phyloP scores from a whole-genome alignment of 2,888 invertebrate species.

The Ectemnius cavifrons region DNA sequence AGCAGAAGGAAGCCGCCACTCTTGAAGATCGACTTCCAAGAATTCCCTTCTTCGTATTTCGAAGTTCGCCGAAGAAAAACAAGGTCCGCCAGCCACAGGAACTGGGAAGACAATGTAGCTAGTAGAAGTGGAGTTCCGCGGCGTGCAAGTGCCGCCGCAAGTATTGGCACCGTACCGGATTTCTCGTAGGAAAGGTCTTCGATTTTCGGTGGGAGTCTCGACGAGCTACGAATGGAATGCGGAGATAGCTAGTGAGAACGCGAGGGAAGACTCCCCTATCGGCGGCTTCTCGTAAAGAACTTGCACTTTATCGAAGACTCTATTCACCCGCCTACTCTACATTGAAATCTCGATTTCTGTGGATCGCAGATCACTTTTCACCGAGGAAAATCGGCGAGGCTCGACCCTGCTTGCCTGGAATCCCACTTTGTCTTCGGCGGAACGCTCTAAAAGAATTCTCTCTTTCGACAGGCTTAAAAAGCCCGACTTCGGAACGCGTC shows the following conservation, averaged over 20 bases:
- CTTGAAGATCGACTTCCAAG: too few species aligned
- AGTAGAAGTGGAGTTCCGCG: too few species aligned
- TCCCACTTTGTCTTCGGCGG: background rate
- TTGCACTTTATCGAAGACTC: conserved; percentile 6
- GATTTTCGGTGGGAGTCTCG: conserved; percentile 17
- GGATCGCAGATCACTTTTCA: conserved; percentile 2
- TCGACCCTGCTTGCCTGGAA: background rate
- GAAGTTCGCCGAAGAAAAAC: background rate
- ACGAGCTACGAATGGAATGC: background rate
- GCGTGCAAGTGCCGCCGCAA: too few species aligned
- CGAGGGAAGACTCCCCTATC: background rate
- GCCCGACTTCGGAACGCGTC: background rate
- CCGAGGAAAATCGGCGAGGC: background rate
- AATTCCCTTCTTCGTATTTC: conserved; percentile 1
- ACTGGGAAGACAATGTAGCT: too few species aligned
- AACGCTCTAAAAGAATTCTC: conserved; percentile 18
- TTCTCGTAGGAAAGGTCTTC: conserved; percentile 5
- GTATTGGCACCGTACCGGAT: background rate
- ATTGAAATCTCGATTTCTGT: conserved; percentile 1
- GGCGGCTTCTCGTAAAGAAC: background rate
- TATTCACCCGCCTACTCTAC: conserved; percentile 1
- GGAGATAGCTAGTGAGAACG: background rate
- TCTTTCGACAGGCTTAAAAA: background rate
- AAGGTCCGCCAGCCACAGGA: background rate
- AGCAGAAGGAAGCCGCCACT: too few species aligned